Evolutionary conservation across 2,888 invertebrate species (phyloP).

Genomic region (Drepana falcataria): DNA sequence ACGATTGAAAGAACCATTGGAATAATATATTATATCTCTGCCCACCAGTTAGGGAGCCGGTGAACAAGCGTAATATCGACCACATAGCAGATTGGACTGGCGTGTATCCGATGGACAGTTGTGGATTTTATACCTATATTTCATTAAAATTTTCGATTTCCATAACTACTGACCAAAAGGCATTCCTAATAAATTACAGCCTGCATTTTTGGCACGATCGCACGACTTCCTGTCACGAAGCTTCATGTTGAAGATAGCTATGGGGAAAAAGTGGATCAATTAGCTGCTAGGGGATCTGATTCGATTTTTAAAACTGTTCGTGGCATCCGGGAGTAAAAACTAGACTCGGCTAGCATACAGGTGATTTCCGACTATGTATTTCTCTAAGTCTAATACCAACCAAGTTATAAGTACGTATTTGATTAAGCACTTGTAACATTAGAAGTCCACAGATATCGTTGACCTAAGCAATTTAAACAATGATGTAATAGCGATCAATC

Average conservation of each 20-base stretch:
- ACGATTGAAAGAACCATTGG: too few relatives aligned
- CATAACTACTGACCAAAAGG: neutral
- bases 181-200: neutral
- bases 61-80: too few relatives aligned
- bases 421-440: neutral
- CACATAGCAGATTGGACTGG: too few relatives aligned
- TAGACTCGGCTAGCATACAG: too few relatives aligned
- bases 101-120: too few relatives aligned
- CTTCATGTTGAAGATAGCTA: neutral
- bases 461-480: neutral
- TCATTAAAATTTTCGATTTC: neutral
- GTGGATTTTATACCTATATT: neutral
- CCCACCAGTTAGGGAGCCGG: too few relatives aligned
- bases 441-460: neutral
- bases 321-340: neutral
- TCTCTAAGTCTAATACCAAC: too few relatives aligned
- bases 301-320: neutral
- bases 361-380: too few relatives aligned
- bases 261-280: neutral
- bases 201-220: neutral
- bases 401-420: too few relatives aligned
- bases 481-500: neutral
- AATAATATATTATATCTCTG: too few relatives aligned
- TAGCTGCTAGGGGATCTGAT: neutral
- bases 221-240: conserved; percentile 3